Evolutionary conservation across 1,140 invertebrate genomes (phyloP).

Genomic region (Lepidurus couesii): DNA sequence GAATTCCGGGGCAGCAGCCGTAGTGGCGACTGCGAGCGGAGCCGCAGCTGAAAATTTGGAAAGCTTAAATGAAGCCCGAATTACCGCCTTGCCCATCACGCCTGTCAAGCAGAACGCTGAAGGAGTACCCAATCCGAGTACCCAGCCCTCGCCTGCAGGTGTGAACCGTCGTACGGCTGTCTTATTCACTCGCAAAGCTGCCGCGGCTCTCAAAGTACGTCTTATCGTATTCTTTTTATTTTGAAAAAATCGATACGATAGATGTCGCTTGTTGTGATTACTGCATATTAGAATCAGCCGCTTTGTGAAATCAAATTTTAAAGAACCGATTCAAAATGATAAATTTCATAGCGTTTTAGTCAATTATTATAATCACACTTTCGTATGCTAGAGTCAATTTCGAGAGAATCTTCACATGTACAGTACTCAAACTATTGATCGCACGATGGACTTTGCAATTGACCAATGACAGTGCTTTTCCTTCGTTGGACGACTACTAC

Average conservation of each 20-base stretch:
- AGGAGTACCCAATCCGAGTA: constrained; percentile 34
- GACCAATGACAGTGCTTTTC: no score
- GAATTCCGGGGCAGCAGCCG: background rate
- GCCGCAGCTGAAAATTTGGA: background rate
- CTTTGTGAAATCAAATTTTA: no score
- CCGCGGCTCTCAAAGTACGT: constrained; percentile 43
- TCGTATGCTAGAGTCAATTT: no score
- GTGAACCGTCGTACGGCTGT: constrained; percentile 79
- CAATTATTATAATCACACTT: no score
- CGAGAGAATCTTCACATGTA: no score
- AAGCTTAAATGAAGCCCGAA: constrained; percentile 7
- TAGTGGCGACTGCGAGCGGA: background rate
- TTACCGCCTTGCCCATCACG: constrained; percentile 21
- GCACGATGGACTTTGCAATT: no score
- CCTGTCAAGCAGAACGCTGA: constrained; percentile 32
- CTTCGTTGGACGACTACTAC: no score
- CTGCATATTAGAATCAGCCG: no score
- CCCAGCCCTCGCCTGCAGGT: constrained; percentile 47
- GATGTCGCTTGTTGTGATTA: background rate
- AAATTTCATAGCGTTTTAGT: no score
- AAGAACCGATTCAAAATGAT: no score
- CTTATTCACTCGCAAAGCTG: constrained; percentile 68
- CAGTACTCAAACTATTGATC: no score
- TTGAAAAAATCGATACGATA: background rate
- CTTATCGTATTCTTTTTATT: background rate